Percentiles rank a stretch among this genome's conserved stretches.
Evolutionary conservation across 64 coral and sea anemone genomes (phyloP).

Genomic region (Stylophora pistillata): DNA sequence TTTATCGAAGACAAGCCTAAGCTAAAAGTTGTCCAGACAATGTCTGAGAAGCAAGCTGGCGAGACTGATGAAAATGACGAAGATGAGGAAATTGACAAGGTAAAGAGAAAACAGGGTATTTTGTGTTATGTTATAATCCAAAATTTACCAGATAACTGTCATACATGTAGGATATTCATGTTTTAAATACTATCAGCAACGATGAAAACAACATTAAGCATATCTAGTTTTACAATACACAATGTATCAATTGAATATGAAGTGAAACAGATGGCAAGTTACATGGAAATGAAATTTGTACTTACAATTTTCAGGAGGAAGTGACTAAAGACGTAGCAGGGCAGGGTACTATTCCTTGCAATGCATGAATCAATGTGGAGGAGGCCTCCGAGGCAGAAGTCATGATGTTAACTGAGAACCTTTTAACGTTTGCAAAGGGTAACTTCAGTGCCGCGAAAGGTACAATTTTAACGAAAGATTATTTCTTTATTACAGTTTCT

Average conservation of each 20-base stretch:
- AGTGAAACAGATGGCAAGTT: constrained; percentile 20
- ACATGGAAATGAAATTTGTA: constrained; percentile 33
- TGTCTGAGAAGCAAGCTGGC: constrained; percentile 21
- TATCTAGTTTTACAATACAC: constrained; percentile 18
- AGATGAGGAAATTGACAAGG: constrained; percentile 30
- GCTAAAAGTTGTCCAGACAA: constrained; percentile 3
- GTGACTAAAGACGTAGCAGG: constrained; percentile 22
- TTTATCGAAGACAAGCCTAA: constrained; percentile 29
- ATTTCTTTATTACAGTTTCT: no score
- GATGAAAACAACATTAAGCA: background rate
- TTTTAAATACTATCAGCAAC: background rate
- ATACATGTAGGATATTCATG: constrained; percentile 12
- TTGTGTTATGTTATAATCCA: background rate
- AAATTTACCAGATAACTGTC: constrained; percentile 26
- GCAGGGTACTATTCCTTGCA: constrained; percentile 14
- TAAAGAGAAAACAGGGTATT: background rate
- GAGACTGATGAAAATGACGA: constrained; percentile 21
- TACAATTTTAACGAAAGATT: constrained; percentile 19
- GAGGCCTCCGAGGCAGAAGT: constrained; percentile 16
- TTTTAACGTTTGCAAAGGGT: constrained; percentile 31
- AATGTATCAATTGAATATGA: constrained; percentile 16
- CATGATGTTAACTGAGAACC: constrained; percentile 15
- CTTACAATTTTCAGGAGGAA: constrained; percentile 24
- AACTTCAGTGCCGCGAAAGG: constrained; percentile 14
- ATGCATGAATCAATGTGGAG: constrained; percentile 9